phyloP scores from a whole-genome alignment of 2,888 invertebrate genomes.

The Cetonia aurata region DNA sequence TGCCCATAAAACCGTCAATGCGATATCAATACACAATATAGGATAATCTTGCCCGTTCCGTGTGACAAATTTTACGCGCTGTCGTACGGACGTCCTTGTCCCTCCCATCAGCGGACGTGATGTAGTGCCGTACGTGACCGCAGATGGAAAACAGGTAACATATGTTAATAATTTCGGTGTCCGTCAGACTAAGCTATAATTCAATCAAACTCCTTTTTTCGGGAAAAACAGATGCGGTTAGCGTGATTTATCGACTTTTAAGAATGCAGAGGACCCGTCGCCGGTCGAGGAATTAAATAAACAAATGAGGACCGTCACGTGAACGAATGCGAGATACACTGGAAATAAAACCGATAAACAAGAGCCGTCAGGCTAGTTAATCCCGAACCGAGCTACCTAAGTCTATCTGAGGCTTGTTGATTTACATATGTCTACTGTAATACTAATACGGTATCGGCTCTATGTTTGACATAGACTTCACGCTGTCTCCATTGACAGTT shows the following conservation, averaged over 20 bases:
- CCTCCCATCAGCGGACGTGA: neutral
- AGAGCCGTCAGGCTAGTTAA: slow-evolving; percentile 27
- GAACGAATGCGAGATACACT: slow-evolving; percentile 17
- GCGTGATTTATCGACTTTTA: slow-evolving; percentile 45
- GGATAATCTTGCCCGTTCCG: slow-evolving; percentile 31
- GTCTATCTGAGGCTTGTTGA: slow-evolving; percentile 26
- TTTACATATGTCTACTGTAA: slow-evolving; percentile 18
- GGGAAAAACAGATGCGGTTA: slow-evolving; percentile 41
- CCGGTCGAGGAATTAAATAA: slow-evolving; percentile 15
- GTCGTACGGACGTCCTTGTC: slow-evolving; percentile 13
- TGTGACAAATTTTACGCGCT: slow-evolving; percentile 15
- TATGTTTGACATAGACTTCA: slow-evolving; percentile 17
- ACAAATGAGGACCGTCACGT: slow-evolving; percentile 23
- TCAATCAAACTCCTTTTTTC: slow-evolving; percentile 41
- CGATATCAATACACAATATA: slow-evolving; percentile 43
- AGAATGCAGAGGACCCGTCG: slow-evolving; percentile 18
- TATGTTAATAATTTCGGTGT: slow-evolving; percentile 39
- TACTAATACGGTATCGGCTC: neutral
- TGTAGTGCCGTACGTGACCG: slow-evolving; percentile 1
- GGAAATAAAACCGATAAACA: slow-evolving; percentile 33
- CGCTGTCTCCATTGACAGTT: slow-evolving; percentile 9
- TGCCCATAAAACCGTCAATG: slow-evolving; percentile 41
- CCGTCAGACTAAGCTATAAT: slow-evolving; percentile 38
- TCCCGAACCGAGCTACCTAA: slow-evolving; percentile 8
- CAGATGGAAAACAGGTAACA: slow-evolving; percentile 33